phyloP scores from a whole-genome alignment of 2,797 vertebrate genomes.

The Eulemur rubriventer region DNA sequence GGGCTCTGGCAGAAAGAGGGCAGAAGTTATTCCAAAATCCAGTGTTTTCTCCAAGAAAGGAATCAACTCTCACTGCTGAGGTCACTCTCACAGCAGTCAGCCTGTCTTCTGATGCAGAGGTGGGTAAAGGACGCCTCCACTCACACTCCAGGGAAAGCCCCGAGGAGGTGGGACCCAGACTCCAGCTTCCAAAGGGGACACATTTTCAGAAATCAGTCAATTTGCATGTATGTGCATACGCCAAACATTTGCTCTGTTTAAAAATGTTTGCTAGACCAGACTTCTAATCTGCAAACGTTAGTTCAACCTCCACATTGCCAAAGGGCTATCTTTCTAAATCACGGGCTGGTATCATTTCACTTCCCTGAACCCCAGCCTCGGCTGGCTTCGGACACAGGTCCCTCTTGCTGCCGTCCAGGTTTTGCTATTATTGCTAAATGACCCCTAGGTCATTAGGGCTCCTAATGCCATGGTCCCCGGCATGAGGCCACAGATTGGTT shows the following conservation, averaged over 20 bases:
- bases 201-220: neutral
- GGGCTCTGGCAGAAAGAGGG: neutral
- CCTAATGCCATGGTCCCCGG: fast-evolving
- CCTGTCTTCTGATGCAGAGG: neutral
- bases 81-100: fast-evolving
- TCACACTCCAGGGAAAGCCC: neutral
- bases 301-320: neutral
- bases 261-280: neutral
- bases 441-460: neutral
- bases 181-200: fast-evolving
- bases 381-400: neutral
- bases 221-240: fast-evolving
- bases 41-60: neutral
- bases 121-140: neutral
- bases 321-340: neutral
- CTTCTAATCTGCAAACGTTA: neutral
- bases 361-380: neutral
- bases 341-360: fast-evolving
- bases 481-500: neutral
- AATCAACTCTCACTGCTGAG: neutral
- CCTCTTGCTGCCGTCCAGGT: neutral
- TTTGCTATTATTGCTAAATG: neutral
- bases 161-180: neutral
- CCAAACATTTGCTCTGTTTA: neutral
- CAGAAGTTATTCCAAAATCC: neutral